Evolutionary conservation across 92 coral and sea anemone genomes (phyloP), one percentile per base, ranked within the genome.

Genomic region (Porites evermanni): DNA sequence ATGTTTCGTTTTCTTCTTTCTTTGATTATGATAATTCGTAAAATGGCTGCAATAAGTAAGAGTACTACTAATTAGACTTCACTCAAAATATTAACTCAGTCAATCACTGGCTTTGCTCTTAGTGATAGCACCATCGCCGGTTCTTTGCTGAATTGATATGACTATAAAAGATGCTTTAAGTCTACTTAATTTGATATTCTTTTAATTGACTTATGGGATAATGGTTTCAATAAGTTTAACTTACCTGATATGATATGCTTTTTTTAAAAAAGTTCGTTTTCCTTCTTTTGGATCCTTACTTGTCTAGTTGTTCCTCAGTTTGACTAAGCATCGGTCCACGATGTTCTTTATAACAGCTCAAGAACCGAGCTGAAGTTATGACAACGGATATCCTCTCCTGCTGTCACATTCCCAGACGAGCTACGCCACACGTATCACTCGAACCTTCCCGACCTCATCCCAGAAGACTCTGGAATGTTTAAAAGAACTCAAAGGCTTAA

Each of bases 351-450:
- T 73, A 83, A 61, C 64, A 63, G 63, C 63, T 63, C 58, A 50
- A 32, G 51, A 21, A 6, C 38, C 18, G 17, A 24, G 65, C 29
- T 71, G 47, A 58, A 51, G 61, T 50, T 8, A 65, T 18, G 14
- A 56, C 61, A 14, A 56, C 70, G 87, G 80, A 73, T 32, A 73
- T 74, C 87, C 87, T 53, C 17, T 61, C 53, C 63, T 52, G 69
- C 80, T 20, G 59, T 64, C 80, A 67, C 80, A 83, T 73, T 72
- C 80, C 74, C n/a, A 83, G 87, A 83, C 87, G 19, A 24, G 19
- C 53, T 74, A 10, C 87, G 87, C 53, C 58, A 59, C 73, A 74
- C 87, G 72, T 53, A 18, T 17, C 9, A 21, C 77, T 38, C 78
- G 86, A 81, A 70, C 70, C 20, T 70, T 70, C 78, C 21, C 58